phyloP scores from a whole-genome alignment of 2,113 vertebrate species.

The Onychorhynchus coronatus region DNA sequence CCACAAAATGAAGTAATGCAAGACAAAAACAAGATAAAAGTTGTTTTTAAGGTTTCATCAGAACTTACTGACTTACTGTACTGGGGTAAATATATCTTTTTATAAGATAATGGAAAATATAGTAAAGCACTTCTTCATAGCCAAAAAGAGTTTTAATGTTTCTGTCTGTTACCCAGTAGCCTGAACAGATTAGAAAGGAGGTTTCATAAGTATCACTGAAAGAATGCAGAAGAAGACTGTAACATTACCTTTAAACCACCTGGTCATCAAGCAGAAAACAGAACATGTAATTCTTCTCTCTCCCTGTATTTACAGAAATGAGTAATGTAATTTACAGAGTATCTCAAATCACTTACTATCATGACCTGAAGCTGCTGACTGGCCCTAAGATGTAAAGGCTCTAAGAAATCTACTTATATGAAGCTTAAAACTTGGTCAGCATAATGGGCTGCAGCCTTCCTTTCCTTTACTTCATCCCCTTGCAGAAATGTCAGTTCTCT shows the following conservation, averaged over 20 bases:
- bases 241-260: neutral
- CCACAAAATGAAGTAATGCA: neutral
- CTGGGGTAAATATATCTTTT: neutral
- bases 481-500: neutral
- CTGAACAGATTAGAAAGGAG: neutral
- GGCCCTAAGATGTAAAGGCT: neutral
- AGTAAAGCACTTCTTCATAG: neutral
- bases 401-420: neutral
- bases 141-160: neutral
- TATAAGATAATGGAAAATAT: neutral
- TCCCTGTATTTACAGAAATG: neutral
- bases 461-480: neutral
- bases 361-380: neutral
- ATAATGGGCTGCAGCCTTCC: neutral
- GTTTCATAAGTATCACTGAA: neutral
- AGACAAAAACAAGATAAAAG: neutral
- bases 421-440: neutral
- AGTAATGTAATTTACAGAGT: neutral
- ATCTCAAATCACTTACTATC: neutral
- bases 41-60: slow-evolving; percentile 18
- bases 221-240: neutral
- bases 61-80: neutral
- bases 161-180: neutral
- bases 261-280: neutral
- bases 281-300: neutral